Evolutionary conservation across 2,113 vertebrate genomes (phyloP), one percentile per base, ranked within the genome.

Genomic region (Plecotus auritus): DNA sequence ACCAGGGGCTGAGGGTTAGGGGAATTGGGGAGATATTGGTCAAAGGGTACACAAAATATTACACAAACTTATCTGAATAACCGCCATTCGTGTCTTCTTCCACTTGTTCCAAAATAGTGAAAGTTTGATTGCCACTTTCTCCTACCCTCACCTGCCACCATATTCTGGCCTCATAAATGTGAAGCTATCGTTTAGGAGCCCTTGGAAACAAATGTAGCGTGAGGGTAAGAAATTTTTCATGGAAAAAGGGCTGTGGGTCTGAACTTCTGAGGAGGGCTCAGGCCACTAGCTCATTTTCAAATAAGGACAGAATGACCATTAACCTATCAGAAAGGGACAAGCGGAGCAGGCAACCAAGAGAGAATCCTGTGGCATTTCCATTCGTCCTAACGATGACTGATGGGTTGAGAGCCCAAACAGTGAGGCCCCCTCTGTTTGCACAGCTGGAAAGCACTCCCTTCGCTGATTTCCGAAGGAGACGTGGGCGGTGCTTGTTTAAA

Each of bases 401-500:
- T 96, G 86, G 88, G 23, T 94, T 94, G 92, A 90, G 81, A 97
- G 94, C 42, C 76, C 92, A 93, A 86, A 88, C 72, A 90, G 77
- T 61, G 93, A 81, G 47, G 87, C 67, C 59, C 56, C 32, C 88
- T 95, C 96, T 97, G 72, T 93, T 95, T 97, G 97, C 90, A 87
- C 90, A 98, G 94, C 93, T 96, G 96, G 96, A 45, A 93, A 96
- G 91, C 76, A 90, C 97, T 96, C 88, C 94, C 86, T 87, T 96
- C 80, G 20, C 96, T 35, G 83, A 96, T 67, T 94, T 89, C 51
- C 91, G 61, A 97, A 51, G 83, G 83, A 95, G 95, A 96, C 80
- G 82, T 45, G 94, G 54, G 42, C 17, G 59, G 32, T 86, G 74
- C 81, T 94, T 95, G 76, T 45, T 95, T 95, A 92, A 87, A 84